A percentile compares a stretch with the other conserved stretches of the same genome.
Evolutionary conservation across 2,888 invertebrate genomes (phyloP).

Genomic region (Lycaena phlaeas): DNA sequence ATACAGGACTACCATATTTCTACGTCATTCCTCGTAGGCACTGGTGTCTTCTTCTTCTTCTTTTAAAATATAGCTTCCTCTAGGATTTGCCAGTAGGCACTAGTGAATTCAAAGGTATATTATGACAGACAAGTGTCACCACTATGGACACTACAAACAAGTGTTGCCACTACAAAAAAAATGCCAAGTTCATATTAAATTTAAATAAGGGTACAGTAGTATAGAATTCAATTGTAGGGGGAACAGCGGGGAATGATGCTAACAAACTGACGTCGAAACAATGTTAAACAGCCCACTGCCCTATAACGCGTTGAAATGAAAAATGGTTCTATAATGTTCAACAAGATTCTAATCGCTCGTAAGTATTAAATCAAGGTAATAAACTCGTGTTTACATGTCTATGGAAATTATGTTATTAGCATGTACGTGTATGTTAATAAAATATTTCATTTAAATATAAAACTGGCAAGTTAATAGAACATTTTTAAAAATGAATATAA

Average conservation of each 20-base stretch:
- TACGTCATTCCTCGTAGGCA: no score
- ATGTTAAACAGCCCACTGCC: slow-evolving; percentile 5
- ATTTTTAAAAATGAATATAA: no score
- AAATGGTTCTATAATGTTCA: slow-evolving; percentile 7
- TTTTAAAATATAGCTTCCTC: no score
- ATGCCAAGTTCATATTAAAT: neutral
- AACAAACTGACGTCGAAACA: neutral
- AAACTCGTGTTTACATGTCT: neutral
- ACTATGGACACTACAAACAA: no score
- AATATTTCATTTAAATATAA: no score
- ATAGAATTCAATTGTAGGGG: neutral
- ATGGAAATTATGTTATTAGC: neutral
- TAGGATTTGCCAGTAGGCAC: no score
- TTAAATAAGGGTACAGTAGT: neutral
- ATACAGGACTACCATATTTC: no score
- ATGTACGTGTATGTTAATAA: no score
- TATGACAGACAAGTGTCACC: no score
- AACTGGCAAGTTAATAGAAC: no score
- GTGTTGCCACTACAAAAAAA: neutral
- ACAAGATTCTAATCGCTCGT: slow-evolving; percentile 1
- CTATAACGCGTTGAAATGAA: slow-evolving; percentile 8
- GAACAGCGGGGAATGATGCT: neutral
- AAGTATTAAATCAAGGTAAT: neutral
- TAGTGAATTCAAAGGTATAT: no score
- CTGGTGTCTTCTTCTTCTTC: no score